These are phyloP conservation scores for Lindbergichthys nudifrons DNA, from an alignment of 2,797 vertebrate species.

Conservation along the genomic window DNA sequence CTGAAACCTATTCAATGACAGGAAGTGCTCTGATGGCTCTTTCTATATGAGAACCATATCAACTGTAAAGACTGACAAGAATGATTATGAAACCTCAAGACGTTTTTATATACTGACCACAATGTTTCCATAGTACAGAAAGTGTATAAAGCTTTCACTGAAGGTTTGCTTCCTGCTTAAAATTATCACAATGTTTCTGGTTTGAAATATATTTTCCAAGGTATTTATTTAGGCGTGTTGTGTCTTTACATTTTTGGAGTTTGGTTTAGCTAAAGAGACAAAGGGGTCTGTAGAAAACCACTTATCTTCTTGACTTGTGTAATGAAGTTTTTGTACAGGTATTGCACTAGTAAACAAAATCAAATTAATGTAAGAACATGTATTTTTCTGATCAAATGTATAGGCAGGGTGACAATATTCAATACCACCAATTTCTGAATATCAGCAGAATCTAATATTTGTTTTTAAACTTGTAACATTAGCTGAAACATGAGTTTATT, in stretches of 20 bases:
- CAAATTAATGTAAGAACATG: too few relatives aligned
- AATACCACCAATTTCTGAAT: not conserved
- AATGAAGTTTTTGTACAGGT: not conserved
- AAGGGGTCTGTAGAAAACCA: not conserved
- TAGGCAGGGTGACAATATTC: not conserved
- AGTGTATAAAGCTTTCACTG: not conserved
- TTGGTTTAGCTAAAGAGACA: not conserved
- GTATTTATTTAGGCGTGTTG: not conserved
- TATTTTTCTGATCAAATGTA: not conserved
- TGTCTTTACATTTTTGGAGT: not conserved
- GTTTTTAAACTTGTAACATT: not conserved
- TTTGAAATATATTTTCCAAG: not conserved
- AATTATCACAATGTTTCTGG: not conserved
- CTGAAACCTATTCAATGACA: slow-evolving; percentile 56
- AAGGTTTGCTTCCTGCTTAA: not conserved
- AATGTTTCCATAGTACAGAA: not conserved
- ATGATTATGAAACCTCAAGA: not conserved
- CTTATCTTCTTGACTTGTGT: not conserved
- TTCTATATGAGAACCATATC: slow-evolving; percentile 25
- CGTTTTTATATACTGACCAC: not conserved
- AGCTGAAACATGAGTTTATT: not conserved
- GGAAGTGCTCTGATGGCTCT: slow-evolving; percentile 22
- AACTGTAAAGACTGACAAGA: slow-evolving; percentile 8
- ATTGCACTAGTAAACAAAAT: not conserved
- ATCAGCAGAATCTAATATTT: not conserved